A percentile compares a stretch with the other conserved stretches of the same genome.
These are phyloP conservation scores for Pasiphila rectangulata DNA, from an alignment of 2,888 invertebrate genomes.

Conservation along the genomic window DNA sequence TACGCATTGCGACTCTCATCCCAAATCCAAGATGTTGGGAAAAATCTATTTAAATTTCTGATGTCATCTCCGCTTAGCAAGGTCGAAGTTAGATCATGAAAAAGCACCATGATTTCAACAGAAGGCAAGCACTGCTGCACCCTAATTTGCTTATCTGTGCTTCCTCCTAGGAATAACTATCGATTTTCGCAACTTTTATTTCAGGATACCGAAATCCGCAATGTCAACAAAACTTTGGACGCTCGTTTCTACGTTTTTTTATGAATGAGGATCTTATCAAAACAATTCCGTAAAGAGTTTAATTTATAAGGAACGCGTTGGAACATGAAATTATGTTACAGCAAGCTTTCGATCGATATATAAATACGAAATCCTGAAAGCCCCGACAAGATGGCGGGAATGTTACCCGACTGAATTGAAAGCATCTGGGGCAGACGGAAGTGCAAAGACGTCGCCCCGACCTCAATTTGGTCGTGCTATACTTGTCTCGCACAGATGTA, in stretches of 20 bases:
- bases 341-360: slow-evolving; percentile 73
- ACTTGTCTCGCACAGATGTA: slow-evolving; percentile 74
- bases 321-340: slow-evolving; percentile 60
- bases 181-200: slow-evolving; percentile 13
- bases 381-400: slow-evolving; percentile 78
- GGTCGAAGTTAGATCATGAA: slow-evolving; percentile 52
- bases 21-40: slow-evolving; percentile 46
- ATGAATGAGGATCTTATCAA: neutral
- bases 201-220: slow-evolving; percentile 10
- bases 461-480: slow-evolving; percentile 68
- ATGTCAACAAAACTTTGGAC: slow-evolving; percentile 30
- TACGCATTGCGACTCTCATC: slow-evolving; percentile 25
- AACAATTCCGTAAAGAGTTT: neutral
- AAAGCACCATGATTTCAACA: slow-evolving; percentile 35
- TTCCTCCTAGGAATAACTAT: slow-evolving; percentile 8
- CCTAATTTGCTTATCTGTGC: neutral
- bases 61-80: slow-evolving; percentile 71
- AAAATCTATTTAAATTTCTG: slow-evolving; percentile 74
- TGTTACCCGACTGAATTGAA: slow-evolving; percentile 55
- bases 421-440: slow-evolving; percentile 50
- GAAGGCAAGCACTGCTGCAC: slow-evolving; percentile 23
- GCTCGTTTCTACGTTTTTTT: neutral
- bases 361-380: slow-evolving; percentile 74
- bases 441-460: slow-evolving; percentile 50
- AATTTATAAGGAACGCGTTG: slow-evolving; percentile 15